Evolutionary conservation across 2,797 vertebrate genomes (phyloP).

Genomic region (Tiaroga cobitis): DNA sequence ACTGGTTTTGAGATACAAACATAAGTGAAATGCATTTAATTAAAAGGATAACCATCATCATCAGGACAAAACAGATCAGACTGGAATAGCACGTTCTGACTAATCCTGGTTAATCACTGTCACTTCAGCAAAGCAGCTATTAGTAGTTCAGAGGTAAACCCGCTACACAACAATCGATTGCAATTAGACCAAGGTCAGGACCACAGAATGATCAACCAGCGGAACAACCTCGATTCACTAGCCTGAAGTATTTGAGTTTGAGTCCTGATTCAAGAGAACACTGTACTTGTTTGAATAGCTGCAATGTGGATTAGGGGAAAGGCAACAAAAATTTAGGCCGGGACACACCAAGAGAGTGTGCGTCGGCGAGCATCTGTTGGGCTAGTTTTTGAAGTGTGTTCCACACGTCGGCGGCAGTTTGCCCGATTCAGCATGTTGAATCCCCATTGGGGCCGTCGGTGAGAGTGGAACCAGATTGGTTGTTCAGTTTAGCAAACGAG

Average conservation of each 20-base stretch:
- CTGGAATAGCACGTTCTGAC: background rate
- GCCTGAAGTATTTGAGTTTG: background rate
- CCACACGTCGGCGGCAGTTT: too few relatives aligned
- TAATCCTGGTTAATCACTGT: constrained; percentile 26
- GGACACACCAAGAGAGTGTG: too few relatives aligned
- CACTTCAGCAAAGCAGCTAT: constrained; percentile 44
- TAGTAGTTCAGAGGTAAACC: constrained; percentile 63
- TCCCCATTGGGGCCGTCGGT: too few relatives aligned
- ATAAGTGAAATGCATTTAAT: constrained; percentile 5
- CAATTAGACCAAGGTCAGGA: constrained; percentile 63
- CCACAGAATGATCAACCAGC: constrained; percentile 44
- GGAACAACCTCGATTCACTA: constrained; percentile 7
- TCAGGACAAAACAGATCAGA: background rate
- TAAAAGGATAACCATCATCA: background rate
- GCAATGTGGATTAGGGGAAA: background rate
- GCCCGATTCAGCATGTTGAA: too few relatives aligned
- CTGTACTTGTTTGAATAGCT: background rate
- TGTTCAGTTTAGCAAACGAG: too few relatives aligned
- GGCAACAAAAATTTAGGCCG: background rate
- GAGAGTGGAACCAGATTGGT: too few relatives aligned
- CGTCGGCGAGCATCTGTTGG: too few relatives aligned
- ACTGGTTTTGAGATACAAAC: constrained; percentile 6
- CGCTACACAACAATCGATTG: constrained; percentile 70
- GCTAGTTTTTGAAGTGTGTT: too few relatives aligned
- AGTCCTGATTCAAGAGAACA: constrained; percentile 11